Evolutionary conservation across 2,888 invertebrate species (phyloP).

Genomic region (Uloborus plumipes): DNA sequence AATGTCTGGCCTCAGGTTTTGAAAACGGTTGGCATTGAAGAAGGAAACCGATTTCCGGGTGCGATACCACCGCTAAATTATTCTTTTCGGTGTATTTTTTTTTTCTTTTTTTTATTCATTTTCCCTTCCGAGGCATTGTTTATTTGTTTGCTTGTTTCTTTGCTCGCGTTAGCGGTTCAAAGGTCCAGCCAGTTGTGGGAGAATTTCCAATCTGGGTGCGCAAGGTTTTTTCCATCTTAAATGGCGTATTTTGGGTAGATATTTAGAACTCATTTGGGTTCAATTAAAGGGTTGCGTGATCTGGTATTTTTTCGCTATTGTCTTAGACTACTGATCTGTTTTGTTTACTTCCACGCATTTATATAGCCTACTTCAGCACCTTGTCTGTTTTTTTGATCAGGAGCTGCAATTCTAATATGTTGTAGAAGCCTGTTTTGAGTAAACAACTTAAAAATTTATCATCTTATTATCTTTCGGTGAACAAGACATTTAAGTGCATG

Average conservation of each 20-base stretch:
- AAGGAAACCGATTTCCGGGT: constrained; percentile 44
- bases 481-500: no score
- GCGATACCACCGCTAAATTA: constrained; percentile 7
- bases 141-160: not conserved
- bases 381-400: not conserved
- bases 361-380: not conserved
- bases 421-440: no score
- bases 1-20: constrained; percentile 8
- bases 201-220: constrained; percentile 1
- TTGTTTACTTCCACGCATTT: no score
- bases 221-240: not conserved
- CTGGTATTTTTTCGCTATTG: not conserved
- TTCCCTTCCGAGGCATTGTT: constrained; percentile 3
- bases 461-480: no score
- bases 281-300: constrained; percentile 1
- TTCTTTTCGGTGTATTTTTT: no score
- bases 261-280: constrained; percentile 1
- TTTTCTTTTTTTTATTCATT: not conserved
- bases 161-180: constrained; percentile 4
- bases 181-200: not conserved
- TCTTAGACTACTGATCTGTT: no score
- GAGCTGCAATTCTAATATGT: not conserved
- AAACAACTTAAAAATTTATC: no score
- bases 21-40: no score
- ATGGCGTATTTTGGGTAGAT: not conserved